Percentiles rank a stretch among this genome's conserved stretches.
These are phyloP conservation scores for Myotis lucifugus DNA, from an alignment of 2,113 vertebrate species.

Conservation along the genomic window DNA sequence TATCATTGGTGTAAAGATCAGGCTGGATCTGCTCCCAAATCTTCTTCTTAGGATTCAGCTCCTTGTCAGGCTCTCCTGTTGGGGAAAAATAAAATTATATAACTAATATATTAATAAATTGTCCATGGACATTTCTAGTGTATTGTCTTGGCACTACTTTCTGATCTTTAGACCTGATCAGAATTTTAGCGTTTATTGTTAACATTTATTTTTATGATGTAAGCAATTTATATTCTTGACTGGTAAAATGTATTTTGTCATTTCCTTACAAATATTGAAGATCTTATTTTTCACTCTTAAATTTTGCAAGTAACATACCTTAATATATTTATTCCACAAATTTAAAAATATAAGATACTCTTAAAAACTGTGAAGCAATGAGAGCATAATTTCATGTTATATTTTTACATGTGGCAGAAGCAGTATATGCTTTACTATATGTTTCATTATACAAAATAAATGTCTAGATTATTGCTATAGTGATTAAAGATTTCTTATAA, in stretches of 20 bases:
- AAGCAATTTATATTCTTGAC: not conserved
- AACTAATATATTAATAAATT: not conserved
- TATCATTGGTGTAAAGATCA: slow-evolving; percentile 90
- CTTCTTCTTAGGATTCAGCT: slow-evolving; percentile 99
- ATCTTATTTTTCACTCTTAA: not conserved
- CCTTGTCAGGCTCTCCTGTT: slow-evolving; percentile 96
- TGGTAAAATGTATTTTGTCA: not conserved
- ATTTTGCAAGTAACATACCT: not conserved
- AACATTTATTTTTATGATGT: slow-evolving; percentile 30
- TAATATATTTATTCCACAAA: not conserved
- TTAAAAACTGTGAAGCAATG: not conserved
- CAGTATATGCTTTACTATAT: not conserved
- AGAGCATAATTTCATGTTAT: not conserved
- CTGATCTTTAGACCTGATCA: not conserved
- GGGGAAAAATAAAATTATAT: slow-evolving; percentile 40
- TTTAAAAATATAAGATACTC: not conserved
- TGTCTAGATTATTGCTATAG: not conserved
- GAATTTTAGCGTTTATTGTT: slow-evolving; percentile 1
- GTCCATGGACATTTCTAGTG: not conserved
- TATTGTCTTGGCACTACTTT: not conserved
- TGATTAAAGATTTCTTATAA: not conserved
- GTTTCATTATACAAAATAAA: not conserved
- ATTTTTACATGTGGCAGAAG: not conserved
- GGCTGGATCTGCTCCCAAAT: slow-evolving; percentile 98
- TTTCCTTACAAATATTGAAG: slow-evolving; percentile 26